Evolutionary conservation across 2,888 invertebrate species (phyloP).

Genomic region (Pyrgus malvae): DNA sequence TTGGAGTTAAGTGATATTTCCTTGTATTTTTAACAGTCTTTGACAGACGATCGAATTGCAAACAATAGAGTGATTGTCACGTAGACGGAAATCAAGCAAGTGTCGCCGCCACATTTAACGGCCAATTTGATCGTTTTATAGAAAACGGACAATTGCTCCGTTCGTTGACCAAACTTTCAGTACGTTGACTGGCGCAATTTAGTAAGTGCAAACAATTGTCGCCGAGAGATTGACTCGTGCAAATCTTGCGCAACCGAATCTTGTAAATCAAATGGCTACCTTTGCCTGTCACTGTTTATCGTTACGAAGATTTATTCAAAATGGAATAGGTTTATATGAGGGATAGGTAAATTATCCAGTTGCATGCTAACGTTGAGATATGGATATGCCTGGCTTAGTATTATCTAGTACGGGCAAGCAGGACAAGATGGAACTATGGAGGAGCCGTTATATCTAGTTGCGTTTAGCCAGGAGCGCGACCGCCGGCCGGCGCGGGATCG

Average conservation of each 20-base stretch:
- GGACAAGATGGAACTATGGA: conserved; percentile 34
- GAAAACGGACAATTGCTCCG: conserved; percentile 43
- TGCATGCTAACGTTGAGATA: no score
- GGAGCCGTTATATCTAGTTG: conserved; percentile 68
- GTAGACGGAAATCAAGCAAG: conserved; percentile 51
- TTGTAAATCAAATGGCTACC: conserved; percentile 44
- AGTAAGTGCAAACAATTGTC: conserved; percentile 35
- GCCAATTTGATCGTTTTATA: conserved; percentile 51
- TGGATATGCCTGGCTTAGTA: no score
- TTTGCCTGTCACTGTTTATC: conserved; percentile 31
- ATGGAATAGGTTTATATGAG: no score
- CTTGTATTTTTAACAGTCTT: no score
- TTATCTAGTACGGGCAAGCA: not conserved
- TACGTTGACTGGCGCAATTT: conserved; percentile 41
- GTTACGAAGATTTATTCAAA: conserved; percentile 38
- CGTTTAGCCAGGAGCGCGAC: conserved; percentile 73
- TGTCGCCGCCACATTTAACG: conserved; percentile 46
- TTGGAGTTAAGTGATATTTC: no score
- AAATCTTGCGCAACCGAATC: conserved; percentile 45
- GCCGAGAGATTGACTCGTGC: conserved; percentile 34
- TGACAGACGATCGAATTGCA: conserved; percentile 28
- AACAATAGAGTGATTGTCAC: conserved; percentile 65
- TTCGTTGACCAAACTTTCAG: conserved; percentile 30
- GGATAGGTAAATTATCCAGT: no score
- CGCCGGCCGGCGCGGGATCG: conserved; percentile 69